Evolutionary conservation across 2,797 vertebrate species (phyloP).

Genomic region (Saxicola maurus): DNA sequence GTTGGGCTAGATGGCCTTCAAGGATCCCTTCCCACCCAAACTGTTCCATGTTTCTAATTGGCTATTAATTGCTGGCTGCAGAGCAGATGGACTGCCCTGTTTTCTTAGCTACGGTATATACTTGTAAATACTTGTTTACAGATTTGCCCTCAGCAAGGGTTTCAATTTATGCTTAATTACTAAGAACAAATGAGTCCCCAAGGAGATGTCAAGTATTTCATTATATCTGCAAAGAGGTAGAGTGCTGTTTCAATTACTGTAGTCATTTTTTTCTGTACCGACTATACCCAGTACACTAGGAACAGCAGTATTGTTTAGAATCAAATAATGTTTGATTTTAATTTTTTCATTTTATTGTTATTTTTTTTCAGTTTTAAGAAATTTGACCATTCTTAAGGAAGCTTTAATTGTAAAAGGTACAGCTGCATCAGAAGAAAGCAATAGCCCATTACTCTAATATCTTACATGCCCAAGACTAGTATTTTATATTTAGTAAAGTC

Average conservation of each 20-base stretch:
- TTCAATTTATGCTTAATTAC: slow-evolving; percentile 17
- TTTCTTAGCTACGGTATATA: background rate
- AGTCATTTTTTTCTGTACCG: background rate
- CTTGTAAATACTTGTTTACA: slow-evolving; percentile 22
- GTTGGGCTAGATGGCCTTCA: background rate
- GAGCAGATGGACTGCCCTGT: background rate
- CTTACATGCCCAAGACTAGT: background rate
- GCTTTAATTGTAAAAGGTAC: background rate
- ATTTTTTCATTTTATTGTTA: background rate
- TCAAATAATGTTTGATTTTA: background rate
- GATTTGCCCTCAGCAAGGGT: background rate
- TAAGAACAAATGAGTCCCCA: slow-evolving; percentile 31
- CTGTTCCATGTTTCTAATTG: background rate
- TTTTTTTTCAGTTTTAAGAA: background rate
- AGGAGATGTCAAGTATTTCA: background rate
- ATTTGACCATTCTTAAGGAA: background rate
- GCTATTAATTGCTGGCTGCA: background rate
- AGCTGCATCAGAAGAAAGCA: background rate
- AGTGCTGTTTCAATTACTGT: background rate
- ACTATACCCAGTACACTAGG: background rate
- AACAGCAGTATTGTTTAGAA: background rate
- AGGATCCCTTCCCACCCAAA: background rate
- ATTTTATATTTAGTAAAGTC: background rate
- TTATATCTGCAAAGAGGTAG: background rate
- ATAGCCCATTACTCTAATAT: background rate